Percentiles rank a stretch among this genome's conserved stretches.
Evolutionary conservation across 64 coral and sea anemone species (phyloP).

Genomic region (Montipora efflorescens): DNA sequence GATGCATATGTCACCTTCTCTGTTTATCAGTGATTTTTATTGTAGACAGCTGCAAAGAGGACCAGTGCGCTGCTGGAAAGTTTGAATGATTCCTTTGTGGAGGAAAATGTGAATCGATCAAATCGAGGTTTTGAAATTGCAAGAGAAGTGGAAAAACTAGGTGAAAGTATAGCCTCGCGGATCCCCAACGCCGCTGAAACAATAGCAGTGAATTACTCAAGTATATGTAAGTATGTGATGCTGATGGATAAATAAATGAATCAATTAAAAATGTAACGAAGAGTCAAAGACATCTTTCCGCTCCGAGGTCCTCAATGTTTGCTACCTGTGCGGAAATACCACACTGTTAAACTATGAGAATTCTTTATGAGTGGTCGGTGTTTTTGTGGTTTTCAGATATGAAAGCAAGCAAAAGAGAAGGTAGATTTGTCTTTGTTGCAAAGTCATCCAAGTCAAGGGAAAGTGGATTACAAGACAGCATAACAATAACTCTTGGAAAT

Average conservation of each 20-base stretch:
- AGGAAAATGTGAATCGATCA: not conserved
- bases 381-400: slow-evolving; percentile 15
- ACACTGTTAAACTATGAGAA: no score
- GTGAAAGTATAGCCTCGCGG: slow-evolving; percentile 45
- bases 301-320: no score
- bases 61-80: slow-evolving; percentile 41
- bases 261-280: no score
- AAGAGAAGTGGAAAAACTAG: slow-evolving; percentile 65
- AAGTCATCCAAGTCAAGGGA: not conserved
- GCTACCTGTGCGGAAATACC: no score
- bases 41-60: slow-evolving; percentile 49
- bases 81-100: not conserved
- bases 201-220: slow-evolving; percentile 55
- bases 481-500: not conserved
- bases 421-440: not conserved
- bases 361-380: not conserved
- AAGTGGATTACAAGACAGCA: not conserved
- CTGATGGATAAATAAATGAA: no score
- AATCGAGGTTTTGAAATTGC: slow-evolving; percentile 36
- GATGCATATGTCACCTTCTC: not conserved
- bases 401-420: slow-evolving; percentile 21
- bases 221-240: slow-evolving; percentile 25
- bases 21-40: not conserved
- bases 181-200: not conserved
- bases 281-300: no score